Evolutionary conservation across 37 sponge, comb jelly and placozoan species (phyloP).

Genomic region (Spongilla lacustris): DNA sequence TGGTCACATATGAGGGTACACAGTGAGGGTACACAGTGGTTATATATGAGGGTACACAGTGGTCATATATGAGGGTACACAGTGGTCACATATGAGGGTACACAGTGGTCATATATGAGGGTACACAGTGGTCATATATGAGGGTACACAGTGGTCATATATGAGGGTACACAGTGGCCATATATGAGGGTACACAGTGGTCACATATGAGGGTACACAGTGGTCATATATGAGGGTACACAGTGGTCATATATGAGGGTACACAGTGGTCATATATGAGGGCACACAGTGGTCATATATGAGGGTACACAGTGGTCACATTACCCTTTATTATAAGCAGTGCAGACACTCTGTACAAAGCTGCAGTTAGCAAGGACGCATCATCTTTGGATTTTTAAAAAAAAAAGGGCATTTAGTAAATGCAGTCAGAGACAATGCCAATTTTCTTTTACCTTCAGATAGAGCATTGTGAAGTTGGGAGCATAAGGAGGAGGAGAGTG

Average conservation of each 20-base stretch:
- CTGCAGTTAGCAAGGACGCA: not conserved
- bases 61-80: too few relatives aligned
- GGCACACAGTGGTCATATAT: not conserved
- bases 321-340: conserved; percentile 51
- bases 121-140: too few relatives aligned
- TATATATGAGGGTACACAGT: not conserved
- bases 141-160: too few relatives aligned
- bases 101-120: too few relatives aligned
- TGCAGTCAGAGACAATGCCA: not conserved
- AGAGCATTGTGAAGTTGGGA: too few relatives aligned
- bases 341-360: conserved; percentile 58
- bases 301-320: not conserved
- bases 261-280: not conserved
- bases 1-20: not conserved
- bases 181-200: too few relatives aligned
- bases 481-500: not conserved
- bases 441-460: too few relatives aligned
- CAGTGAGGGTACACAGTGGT: not conserved
- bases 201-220: too few relatives aligned
- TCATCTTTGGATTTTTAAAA: conserved; percentile 26
- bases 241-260: not conserved
- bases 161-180: too few relatives aligned
- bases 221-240: not conserved
- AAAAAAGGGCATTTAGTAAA: not conserved
- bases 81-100: too few relatives aligned